Base-by-base conservation (phyloP, 2,113 vertebrate species). In the Cochlearius cochlearius region DNA sequence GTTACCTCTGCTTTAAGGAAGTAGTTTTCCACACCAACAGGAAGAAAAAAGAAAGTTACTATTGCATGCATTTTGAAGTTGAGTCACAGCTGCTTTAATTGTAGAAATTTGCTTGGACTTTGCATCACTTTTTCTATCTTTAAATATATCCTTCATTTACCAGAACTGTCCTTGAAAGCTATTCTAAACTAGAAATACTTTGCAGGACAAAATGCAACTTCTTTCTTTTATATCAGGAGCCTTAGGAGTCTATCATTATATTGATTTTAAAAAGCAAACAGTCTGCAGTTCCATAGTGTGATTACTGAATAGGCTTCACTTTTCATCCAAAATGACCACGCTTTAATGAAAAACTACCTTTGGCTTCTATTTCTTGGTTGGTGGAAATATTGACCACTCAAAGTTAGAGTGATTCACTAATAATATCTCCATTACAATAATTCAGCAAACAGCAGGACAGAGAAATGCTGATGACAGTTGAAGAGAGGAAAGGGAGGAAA, bases 251-350 rank as follows among this genome's bases (percentile, higher is more conserved):
- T 72, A 21, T 94, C 38, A 75, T 76, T 93, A 43, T 27, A 94
- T 85, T 82, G 92, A 91, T 94, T 96, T 94, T 72, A 63, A 75
- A 84, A 82, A 87, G 69, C 92, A 87, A 95, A 91, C 64, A 53
- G 43, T 27, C 36, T 75, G 60, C 25, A 66, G 7, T 90, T 92
- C 82, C 38, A 12, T 34, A 30, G 20, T 50, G 45, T 49, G 69
- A 60, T 84, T 89, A 66, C 88, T 95, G 91, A 95, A 92, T 22
- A 62, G 85, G 74, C 80, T 88, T 73, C n/a, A 55, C 77, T 94
- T 94, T 87, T 90, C 86, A 58, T 68, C 58, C 71, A 52, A 34
- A 92, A 64, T 78, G 64, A 50, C 83, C 56, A 27, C 16, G 50
- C 80, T 76, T 27, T 83, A 78, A 94, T 94, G 80, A 91, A 87